phyloP scores from a whole-genome alignment of 2,797 vertebrate species.

The Darevskia mixta region DNA sequence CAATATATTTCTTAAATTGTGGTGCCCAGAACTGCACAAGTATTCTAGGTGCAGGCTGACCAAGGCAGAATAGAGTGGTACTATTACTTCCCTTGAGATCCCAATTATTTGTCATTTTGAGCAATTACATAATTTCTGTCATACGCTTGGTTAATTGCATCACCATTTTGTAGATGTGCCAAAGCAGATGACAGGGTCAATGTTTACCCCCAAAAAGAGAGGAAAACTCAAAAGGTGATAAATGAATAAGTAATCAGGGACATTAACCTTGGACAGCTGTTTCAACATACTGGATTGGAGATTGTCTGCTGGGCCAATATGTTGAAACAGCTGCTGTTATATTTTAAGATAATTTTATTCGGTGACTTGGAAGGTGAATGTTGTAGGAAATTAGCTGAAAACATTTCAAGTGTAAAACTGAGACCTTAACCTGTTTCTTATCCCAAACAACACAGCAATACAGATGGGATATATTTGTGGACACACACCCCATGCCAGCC shows the following conservation, averaged over 20 bases:
- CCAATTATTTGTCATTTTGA: neutral
- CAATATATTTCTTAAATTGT: too few relatives aligned
- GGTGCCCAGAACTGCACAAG: neutral
- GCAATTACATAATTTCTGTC: neutral
- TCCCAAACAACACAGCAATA: slow-evolving; percentile 35
- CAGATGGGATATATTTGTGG: slow-evolving; percentile 23
- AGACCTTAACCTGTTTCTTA: neutral
- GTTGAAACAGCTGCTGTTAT: slow-evolving; percentile 58
- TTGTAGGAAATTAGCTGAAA: neutral
- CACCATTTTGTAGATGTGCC: slow-evolving; percentile 9
- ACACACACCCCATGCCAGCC: too few relatives aligned
- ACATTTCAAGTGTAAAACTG: neutral
- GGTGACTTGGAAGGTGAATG: slow-evolving; percentile 14
- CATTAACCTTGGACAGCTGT: slow-evolving; percentile 67
- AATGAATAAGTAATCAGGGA: slow-evolving; percentile 52
- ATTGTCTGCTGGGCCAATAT: slow-evolving; percentile 54
- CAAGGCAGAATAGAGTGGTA: too few relatives aligned
- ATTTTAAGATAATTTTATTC: slow-evolving; percentile 47
- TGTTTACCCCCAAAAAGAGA: slow-evolving; percentile 1
- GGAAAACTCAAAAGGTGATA: neutral
- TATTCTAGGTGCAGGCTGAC: too few relatives aligned
- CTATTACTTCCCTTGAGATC: neutral
- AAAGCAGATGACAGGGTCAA: neutral
- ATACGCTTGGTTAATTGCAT: neutral
- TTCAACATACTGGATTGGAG: slow-evolving; percentile 35